Evolutionary conservation across 2,888 invertebrate species (phyloP).

Genomic region (Pyrrhosoma nymphula): DNA sequence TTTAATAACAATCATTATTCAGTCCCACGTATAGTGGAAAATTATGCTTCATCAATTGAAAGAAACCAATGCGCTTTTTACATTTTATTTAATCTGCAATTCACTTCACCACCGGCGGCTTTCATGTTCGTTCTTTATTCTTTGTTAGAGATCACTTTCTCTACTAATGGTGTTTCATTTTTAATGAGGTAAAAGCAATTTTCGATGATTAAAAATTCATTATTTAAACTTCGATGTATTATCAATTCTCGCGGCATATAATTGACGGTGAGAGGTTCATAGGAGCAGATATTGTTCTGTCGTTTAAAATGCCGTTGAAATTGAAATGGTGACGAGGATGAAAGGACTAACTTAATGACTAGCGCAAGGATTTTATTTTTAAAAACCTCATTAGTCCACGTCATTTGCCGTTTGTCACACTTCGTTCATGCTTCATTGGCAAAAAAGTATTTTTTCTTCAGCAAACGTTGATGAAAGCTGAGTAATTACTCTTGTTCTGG

Average conservation of each 20-base stretch:
- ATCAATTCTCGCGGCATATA: not conserved
- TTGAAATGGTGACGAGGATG: not conserved
- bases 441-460: not conserved
- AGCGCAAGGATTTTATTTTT: not conserved
- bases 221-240: not conserved
- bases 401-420: not conserved
- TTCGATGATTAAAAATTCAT: not conserved
- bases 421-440: not conserved
- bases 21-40: too few species aligned
- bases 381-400: not conserved
- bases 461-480: not conserved
- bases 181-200: not conserved
- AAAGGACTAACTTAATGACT: not conserved
- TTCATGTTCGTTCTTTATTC: too few species aligned
- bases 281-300: not conserved
- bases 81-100: too few species aligned
- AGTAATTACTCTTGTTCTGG: not conserved
- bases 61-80: too few species aligned
- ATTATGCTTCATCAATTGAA: too few species aligned
- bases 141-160: not conserved
- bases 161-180: not conserved
- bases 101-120: too few species aligned
- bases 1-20: too few species aligned
- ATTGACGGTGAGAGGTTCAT: not conserved
- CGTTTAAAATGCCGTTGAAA: not conserved